phyloP scores from a whole-genome alignment of 2,113 vertebrate genomes.

The Oreochromis tanganicae region DNA sequence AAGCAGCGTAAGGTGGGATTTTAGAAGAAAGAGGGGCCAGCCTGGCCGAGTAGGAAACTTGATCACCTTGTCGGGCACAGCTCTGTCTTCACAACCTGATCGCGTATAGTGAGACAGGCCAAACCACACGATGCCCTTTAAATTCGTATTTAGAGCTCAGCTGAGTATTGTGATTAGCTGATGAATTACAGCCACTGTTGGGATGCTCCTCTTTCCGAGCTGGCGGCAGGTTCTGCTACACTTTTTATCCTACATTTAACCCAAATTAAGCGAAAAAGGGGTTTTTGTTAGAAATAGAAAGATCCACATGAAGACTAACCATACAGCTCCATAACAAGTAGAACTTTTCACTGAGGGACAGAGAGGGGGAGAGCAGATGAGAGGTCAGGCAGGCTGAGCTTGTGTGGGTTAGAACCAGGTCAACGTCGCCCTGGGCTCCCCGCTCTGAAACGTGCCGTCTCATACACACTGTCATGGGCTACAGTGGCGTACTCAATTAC shows the following conservation, averaged over 20 bases:
- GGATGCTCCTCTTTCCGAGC: neutral
- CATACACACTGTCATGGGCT: neutral
- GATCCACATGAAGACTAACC: neutral
- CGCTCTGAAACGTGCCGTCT: neutral
- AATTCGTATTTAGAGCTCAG: neutral
- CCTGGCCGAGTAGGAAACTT: neutral
- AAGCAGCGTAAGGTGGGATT: neutral
- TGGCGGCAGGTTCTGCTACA: neutral
- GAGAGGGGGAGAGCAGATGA: neutral
- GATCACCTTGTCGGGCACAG: neutral
- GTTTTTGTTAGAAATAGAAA: neutral
- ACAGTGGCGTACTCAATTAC: neutral
- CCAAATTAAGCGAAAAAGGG: neutral
- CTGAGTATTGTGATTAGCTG: neutral
- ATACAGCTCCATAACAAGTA: neutral
- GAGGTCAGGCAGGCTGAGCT: neutral
- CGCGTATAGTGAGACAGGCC: neutral
- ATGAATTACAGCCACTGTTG: neutral
- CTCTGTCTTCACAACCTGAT: neutral
- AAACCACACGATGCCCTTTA: neutral
- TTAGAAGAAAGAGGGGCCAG: neutral
- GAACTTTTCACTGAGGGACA: neutral
- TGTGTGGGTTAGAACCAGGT: slow-evolving; percentile 4
- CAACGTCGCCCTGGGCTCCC: neutral
- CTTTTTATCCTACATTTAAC: neutral